These are phyloP conservation scores for Sarcophaga peregrina DNA, from an alignment of 1,140 invertebrate species.

Conservation along the genomic window DNA sequence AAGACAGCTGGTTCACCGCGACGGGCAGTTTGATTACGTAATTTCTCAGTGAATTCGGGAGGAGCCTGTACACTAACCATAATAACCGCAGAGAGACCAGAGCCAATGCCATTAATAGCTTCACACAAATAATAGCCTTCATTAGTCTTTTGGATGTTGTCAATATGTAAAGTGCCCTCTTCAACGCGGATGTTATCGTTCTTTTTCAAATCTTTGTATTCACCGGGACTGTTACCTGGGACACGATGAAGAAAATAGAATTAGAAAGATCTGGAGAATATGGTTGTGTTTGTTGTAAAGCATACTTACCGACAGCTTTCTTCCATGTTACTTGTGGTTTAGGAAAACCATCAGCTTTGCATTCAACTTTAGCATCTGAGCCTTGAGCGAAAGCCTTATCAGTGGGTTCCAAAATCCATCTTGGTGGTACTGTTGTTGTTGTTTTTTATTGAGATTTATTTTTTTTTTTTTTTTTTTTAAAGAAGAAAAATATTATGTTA, in stretches of 20 bases:
- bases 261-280: background rate
- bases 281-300: background rate
- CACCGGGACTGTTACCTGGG: constrained; percentile 87
- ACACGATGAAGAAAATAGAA: background rate
- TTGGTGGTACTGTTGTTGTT: constrained; percentile 83
- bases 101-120: constrained; percentile 94
- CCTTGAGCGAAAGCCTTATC: constrained; percentile 95
- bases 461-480: background rate
- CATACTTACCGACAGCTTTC: constrained; percentile 84
- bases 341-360: constrained; percentile 95
- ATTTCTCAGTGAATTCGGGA: constrained; percentile 92
- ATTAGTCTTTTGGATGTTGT: constrained; percentile 90
- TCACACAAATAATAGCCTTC: constrained; percentile 96
- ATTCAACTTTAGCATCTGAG: constrained; percentile 91
- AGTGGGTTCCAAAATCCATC: constrained; percentile 95
- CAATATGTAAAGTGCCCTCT: constrained; percentile 89
- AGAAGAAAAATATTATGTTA: constrained; percentile 55
- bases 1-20: constrained; percentile 91
- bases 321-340: constrained; percentile 95
- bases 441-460: background rate
- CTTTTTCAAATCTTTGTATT: constrained; percentile 91
- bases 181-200: constrained; percentile 90
- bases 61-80: constrained; percentile 94
- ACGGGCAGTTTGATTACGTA: constrained; percentile 88
- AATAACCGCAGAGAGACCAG: constrained; percentile 91